Evolutionary conservation across 1,140 invertebrate species (phyloP).

Genomic region (Caenorhabditis elegans): WBcel235 BX284602.5:11869001-11869500

Average conservation of each 20-base stretch:
- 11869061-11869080: conserved; percentile 25
- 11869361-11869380: conserved; percentile 2
- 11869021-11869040: conserved; percentile 34
- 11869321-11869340: conserved; percentile 52
- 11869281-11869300: conserved; percentile 47
- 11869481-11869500: conserved; percentile 41
- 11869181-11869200: conserved; percentile 55
- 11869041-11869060: conserved; percentile 43
- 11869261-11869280: conserved; percentile 40
- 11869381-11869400: conserved; percentile 12
- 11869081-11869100: conserved; percentile 36
- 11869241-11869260: conserved; percentile 54
- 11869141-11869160: conserved; percentile 60
- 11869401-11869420: conserved; percentile 36
- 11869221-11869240: conserved; percentile 52
- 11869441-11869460: conserved; percentile 33
- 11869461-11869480: conserved; percentile 37
- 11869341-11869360: conserved; percentile 32
- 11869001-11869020: conserved; percentile 52
- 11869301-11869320: conserved; percentile 52
- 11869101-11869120: conserved; percentile 40
- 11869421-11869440: conserved; percentile 15
- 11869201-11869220: conserved; percentile 61
- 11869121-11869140: conserved; percentile 47
- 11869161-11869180: conserved; percentile 60